phyloP scores from a whole-genome alignment of 1,140 invertebrate genomes.

The Chironomus striatipennis region DNA sequence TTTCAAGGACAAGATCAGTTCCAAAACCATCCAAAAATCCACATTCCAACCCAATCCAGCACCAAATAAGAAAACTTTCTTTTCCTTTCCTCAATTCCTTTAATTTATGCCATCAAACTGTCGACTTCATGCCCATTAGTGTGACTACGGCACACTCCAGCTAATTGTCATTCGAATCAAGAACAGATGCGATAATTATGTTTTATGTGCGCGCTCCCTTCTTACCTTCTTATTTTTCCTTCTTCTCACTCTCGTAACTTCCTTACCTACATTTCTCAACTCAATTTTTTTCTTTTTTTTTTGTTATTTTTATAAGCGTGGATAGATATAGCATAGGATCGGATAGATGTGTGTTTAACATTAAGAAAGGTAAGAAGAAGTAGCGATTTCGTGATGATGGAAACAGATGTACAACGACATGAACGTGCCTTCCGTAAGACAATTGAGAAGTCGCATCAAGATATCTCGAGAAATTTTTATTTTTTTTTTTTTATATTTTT shows the following conservation, averaged over 20 bases:
- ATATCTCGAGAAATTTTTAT: too few species aligned
- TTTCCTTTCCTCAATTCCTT: not conserved
- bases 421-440: not conserved
- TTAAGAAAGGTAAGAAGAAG: not conserved
- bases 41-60: not conserved
- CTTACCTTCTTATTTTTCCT: not conserved
- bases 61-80: not conserved
- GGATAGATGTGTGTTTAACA: not conserved
- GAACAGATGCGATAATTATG: constrained; percentile 23
- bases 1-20: too few species aligned
- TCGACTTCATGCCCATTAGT: constrained; percentile 11
- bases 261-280: constrained; percentile 12
- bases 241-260: too few species aligned
- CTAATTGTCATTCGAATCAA: constrained; percentile 23
- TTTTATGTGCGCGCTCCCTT: constrained; percentile 19
- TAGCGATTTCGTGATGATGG: not conserved
- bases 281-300: too few species aligned
- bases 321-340: not conserved
- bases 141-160: not conserved
- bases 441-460: too few species aligned
- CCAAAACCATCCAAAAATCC: not conserved
- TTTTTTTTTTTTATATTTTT: too few species aligned
- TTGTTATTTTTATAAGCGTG: too few species aligned
- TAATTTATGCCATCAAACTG: not conserved
- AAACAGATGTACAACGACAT: constrained; percentile 1